These are phyloP conservation scores for Drosophila serrata DNA, from an alignment of 1,140 invertebrate species.

Conservation along the genomic window DNA sequence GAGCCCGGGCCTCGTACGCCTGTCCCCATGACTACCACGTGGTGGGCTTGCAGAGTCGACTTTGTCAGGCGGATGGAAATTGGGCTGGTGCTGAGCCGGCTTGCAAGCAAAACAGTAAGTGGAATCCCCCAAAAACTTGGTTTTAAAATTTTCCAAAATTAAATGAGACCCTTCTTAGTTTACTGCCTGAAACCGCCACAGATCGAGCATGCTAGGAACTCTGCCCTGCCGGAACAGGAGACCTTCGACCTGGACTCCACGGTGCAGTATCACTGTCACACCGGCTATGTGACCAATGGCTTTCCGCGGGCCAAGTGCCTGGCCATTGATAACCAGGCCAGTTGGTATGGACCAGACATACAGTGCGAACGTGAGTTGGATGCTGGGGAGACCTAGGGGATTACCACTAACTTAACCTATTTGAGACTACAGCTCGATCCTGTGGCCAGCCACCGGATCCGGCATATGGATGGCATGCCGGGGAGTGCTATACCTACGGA, in stretches of 20 bases:
- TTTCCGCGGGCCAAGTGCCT: conserved; percentile 90
- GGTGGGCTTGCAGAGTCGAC: conserved; percentile 93
- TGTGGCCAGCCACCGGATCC: conserved; percentile 96
- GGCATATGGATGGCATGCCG: conserved; percentile 95
- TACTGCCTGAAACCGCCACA: conserved; percentile 95
- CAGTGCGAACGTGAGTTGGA: conserved; percentile 94
- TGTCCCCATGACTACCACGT: conserved; percentile 95
- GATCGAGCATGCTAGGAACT: conserved; percentile 95
- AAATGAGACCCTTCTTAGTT: conserved; percentile 86
- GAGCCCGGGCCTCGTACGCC: conserved; percentile 91
- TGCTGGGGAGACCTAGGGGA: neutral
- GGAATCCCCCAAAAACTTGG: accelerated
- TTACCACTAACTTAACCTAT: neutral
- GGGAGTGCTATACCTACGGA: conserved; percentile 96
- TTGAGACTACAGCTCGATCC: conserved; percentile 88
- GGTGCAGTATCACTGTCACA: conserved; percentile 96
- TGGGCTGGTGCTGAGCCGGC: conserved; percentile 95
- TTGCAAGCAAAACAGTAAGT: conserved; percentile 94
- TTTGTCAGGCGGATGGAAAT: conserved; percentile 95
- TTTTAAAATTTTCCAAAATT: no score
- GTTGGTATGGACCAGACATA: conserved; percentile 97
- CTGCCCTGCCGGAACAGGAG: conserved; percentile 92
- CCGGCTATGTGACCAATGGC: conserved; percentile 83
- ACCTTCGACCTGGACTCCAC: conserved; percentile 94
- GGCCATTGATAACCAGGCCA: conserved; percentile 93